Percentiles rank a stretch among this genome's conserved stretches.
These are phyloP conservation scores for Scolanthus callimorphus DNA, from an alignment of 92 coral and sea anemone genomes.

Conservation along the genomic window DNA sequence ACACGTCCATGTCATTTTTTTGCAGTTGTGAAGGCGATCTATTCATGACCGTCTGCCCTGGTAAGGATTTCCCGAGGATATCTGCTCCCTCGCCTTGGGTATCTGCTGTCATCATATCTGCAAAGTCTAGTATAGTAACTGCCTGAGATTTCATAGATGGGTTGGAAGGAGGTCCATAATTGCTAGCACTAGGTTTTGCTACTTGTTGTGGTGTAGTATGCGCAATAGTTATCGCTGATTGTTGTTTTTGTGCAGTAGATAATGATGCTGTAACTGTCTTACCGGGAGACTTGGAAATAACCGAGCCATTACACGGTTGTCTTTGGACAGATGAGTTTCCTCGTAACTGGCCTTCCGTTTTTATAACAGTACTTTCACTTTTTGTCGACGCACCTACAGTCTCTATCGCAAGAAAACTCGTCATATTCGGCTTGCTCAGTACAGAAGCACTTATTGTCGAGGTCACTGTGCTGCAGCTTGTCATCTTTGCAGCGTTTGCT, in stretches of 20 bases:
- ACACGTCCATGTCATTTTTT: slow-evolving; percentile 13
- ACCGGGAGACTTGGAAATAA: background rate
- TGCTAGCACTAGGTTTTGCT: background rate
- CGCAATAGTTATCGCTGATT: background rate
- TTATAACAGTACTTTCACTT: slow-evolving; percentile 61
- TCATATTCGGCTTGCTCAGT: background rate
- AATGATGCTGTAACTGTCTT: background rate
- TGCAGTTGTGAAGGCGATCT: slow-evolving; percentile 49
- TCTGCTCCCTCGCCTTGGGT: slow-evolving; percentile 30
- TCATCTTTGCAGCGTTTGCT: background rate
- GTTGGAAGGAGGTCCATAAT: slow-evolving; percentile 17
- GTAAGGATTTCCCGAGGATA: slow-evolving; percentile 20
- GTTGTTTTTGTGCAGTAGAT: slow-evolving; percentile 2
- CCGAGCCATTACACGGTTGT: slow-evolving; percentile 1
- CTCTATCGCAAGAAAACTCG: slow-evolving; percentile 14
- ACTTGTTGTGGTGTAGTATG: slow-evolving; percentile 2
- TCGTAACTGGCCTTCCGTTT: background rate
- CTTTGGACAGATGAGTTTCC: background rate
- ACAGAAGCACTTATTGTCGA: background rate
- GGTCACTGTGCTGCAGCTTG: background rate
- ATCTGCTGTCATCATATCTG: slow-evolving; percentile 62
- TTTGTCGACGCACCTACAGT: slow-evolving; percentile 57
- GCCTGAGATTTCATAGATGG: slow-evolving; percentile 39
- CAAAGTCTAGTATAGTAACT: slow-evolving; percentile 79
- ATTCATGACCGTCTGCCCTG: slow-evolving; percentile 32